A percentile compares a stretch with the other conserved stretches of the same genome.
Evolutionary conservation across 2,888 invertebrate species (phyloP).

Genomic region (Drosophila stalkeri): DNA sequence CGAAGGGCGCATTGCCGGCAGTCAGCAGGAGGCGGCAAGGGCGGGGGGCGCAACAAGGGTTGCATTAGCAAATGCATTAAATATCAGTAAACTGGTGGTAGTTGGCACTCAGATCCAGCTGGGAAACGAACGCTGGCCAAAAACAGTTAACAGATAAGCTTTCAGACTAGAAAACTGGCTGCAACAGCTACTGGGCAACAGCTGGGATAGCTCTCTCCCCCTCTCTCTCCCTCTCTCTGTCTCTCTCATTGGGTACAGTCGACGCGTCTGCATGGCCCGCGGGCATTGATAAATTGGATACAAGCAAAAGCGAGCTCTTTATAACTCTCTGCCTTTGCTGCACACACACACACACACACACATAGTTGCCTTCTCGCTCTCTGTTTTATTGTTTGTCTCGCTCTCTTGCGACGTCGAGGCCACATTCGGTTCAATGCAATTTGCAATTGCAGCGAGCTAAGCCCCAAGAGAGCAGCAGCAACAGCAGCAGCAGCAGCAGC

Average conservation of each 20-base stretch:
- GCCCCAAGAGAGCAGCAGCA: constrained; percentile 37
- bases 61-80: constrained; percentile 27
- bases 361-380: constrained; percentile 1
- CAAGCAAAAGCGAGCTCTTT: constrained; percentile 30
- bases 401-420: constrained; percentile 40
- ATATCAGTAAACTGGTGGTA: not conserved
- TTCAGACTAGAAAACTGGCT: constrained; percentile 24
- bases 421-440: constrained; percentile 64
- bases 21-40: not conserved
- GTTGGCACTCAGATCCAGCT: not conserved
- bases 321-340: constrained; percentile 11
- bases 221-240: no score
- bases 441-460: constrained; percentile 53
- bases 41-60: constrained; percentile 22
- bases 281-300: constrained; percentile 64
- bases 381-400: constrained; percentile 25
- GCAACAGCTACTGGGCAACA: constrained; percentile 6
- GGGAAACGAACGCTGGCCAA: constrained; percentile 1
- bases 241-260: constrained; percentile 24
- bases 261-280: constrained; percentile 30
- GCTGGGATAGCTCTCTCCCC: not conserved
- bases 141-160: constrained; percentile 48
- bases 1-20: not conserved
- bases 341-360: constrained; percentile 1
- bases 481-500: constrained; percentile 13